Base-by-base conservation (phyloP, 1,140 invertebrate species). In the Protaetia brevitarsis region DNA sequence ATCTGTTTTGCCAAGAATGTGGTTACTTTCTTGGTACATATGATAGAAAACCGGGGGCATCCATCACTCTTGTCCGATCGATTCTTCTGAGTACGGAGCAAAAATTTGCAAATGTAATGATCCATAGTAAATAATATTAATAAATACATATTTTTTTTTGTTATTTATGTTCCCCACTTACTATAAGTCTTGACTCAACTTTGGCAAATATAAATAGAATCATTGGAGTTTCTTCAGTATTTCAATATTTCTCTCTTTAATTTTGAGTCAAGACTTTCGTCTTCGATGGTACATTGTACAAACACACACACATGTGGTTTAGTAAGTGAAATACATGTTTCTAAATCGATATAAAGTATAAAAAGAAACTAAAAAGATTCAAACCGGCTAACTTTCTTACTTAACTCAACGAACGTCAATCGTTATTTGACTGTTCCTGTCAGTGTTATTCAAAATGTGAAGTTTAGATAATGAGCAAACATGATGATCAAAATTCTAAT, bases 1-100 rank as follows among this genome's bases (percentile, higher is more conserved):
- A 79, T 65, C 59, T 81, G 0, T 74, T 79, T 72, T 81, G 79
- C 63, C 37, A 70, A 62, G 74, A 75, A 13, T 81, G 79, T 63
- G 74, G 78, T 34, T 68, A 69, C 4, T 79, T 76, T 13, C 65
- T 81, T 21, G 79, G 79, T 30, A 69, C 79, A 13, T 81, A 79
- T 27, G 74, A 81, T 68, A 73, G 75, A 19, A 66, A 56, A 68
- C 56, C 11, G 60, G 64, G 13, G 7, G 19, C 3, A 21, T 62
- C 16, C 30, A 36, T 19, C 59, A 31, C 11, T 62, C 59, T 0
- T 62, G 59, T 34, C 59, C 59, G 1, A 62, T 62, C 7, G 59
- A 62, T 31, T 62, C 59, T 2, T 23, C 19, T 26, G 59, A 62
- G 23, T 36, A 34, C 26, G 59, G 59, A 34, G 59, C 59, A 4